These are phyloP conservation scores for Excalfactoria chinensis DNA, from an alignment of 2,113 vertebrate species.

Conservation along the genomic window DNA sequence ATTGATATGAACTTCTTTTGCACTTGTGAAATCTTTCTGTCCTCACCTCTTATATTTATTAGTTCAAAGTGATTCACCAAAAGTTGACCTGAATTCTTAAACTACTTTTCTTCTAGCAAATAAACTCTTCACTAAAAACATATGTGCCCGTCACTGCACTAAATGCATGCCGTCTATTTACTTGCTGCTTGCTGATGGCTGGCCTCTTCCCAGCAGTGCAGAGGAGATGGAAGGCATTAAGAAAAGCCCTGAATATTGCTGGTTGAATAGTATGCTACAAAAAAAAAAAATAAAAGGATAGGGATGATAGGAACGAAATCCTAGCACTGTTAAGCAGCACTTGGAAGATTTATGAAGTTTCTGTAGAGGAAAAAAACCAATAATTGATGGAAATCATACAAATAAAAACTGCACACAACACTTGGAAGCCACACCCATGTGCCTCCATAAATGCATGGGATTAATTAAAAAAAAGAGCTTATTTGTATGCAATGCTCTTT, in stretches of 20 bases:
- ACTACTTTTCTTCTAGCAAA: conserved; percentile 48
- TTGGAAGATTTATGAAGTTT: conserved; percentile 23
- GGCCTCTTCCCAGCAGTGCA: conserved; percentile 29
- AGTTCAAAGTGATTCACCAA: conserved; percentile 34
- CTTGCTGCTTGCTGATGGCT: conserved; percentile 44
- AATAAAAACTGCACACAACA: not conserved
- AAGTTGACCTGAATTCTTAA: conserved; percentile 51
- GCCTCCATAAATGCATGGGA: not conserved
- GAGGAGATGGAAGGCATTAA: conserved; percentile 63
- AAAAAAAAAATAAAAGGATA: not conserved
- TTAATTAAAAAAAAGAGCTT: not conserved
- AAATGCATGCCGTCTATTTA: conserved; percentile 25
- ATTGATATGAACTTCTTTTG: not conserved
- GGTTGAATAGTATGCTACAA: not conserved
- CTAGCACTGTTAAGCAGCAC: not conserved
- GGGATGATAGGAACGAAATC: conserved; percentile 32
- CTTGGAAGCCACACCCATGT: not conserved
- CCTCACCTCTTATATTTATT: conserved; percentile 53
- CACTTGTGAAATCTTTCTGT: conserved; percentile 52
- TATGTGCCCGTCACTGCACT: conserved; percentile 21
- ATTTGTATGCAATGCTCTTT: not conserved
- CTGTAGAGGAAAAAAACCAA: not conserved
- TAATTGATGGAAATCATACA: not conserved
- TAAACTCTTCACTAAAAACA: conserved; percentile 66
- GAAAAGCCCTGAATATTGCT: conserved; percentile 44